Percentiles rank a stretch among this genome's conserved stretches.
These are phyloP conservation scores for Pyrocoelia pectoralis DNA, from an alignment of 2,888 invertebrate genomes.

Conservation along the genomic window DNA sequence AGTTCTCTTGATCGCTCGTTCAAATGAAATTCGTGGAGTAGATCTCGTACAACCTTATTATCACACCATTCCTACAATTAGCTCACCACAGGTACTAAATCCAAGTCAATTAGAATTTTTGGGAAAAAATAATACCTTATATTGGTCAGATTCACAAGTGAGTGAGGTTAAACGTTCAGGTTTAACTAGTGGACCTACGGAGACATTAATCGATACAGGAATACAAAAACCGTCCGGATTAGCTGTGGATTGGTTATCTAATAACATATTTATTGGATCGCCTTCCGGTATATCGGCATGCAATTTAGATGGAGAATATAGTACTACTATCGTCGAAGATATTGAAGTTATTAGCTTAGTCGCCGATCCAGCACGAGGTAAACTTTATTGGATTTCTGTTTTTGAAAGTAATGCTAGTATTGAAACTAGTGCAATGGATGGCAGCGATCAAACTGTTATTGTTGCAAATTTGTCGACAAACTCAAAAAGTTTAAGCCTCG, in stretches of 20 bases:
- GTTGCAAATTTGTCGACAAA: slow-evolving; percentile 49
- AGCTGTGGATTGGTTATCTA: slow-evolving; percentile 84
- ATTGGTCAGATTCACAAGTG: slow-evolving; percentile 80
- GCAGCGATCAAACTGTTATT: slow-evolving; percentile 59
- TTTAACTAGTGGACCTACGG: slow-evolving; percentile 72
- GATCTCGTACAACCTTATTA: slow-evolving; percentile 78
- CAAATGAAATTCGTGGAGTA: slow-evolving; percentile 83
- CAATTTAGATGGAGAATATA: slow-evolving; percentile 76
- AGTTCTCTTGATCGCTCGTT: slow-evolving; percentile 78
- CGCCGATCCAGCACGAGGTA: slow-evolving; percentile 71
- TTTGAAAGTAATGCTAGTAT: slow-evolving; percentile 54
- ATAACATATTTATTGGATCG: slow-evolving; percentile 74
- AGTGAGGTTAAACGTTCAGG: slow-evolving; percentile 78
- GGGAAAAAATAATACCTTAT: slow-evolving; percentile 71
- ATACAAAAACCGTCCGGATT: slow-evolving; percentile 72
- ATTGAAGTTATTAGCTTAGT: slow-evolving; percentile 71
- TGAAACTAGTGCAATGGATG: slow-evolving; percentile 73
- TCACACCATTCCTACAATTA: slow-evolving; percentile 84
- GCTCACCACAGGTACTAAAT: slow-evolving; percentile 73
- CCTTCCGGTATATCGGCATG: slow-evolving; percentile 73
- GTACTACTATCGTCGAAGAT: slow-evolving; percentile 59
- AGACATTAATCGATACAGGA: slow-evolving; percentile 78
- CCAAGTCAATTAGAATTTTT: slow-evolving; percentile 77
- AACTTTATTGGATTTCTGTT: slow-evolving; percentile 63
- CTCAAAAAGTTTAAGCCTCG: slow-evolving; percentile 52